Evolutionary conservation across 2,797 vertebrate species (phyloP), one percentile per base, ranked within the genome.

Genomic region (Bufotes viridis): DNA sequence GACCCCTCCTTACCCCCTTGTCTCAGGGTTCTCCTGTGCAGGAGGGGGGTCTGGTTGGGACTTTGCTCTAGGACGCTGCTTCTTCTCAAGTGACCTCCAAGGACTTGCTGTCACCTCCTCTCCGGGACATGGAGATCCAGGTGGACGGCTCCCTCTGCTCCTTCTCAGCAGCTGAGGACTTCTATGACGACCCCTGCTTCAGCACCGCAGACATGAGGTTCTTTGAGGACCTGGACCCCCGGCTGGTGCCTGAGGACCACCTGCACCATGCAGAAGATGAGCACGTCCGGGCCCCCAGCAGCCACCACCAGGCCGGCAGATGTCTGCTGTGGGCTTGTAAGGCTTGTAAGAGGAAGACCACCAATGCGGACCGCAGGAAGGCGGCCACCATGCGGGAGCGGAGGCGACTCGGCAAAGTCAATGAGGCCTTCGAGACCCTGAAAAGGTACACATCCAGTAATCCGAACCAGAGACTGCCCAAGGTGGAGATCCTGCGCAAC

Each of bases 251-350:
- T 61, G 96, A 95, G 0, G 97, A 98, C 75, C 95, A 96, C 0
- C 91, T 93, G 0, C 95, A 95, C 81, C 93, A 93, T 55, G 93
- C 94, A 0, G 97, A 97, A 91, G 96, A 96, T 90, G 96, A 99
- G 92, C 98, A 99, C 74, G 95, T 99, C 82, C 96, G 98, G 29
- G 98, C 98, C 0, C 96, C 91, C 85, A 92, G 92, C 0, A 95
- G 94, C 87, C 95, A 96, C 93, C 98, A 99, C 94, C 97, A 98
- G 93, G 98, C 98, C 0, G 98, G 98, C 86, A 96, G 97, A 93
- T 99, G 98, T 91, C 95, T 99, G 15, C 95, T 99, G 0, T 99
- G 98, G 98, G 98, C 98, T 18, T 99, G 98, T 94, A 99, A 99
- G 92, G 98, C 98, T 61, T 99, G 98, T 95, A 99, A 99, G 92